Evolutionary conservation across 2,888 invertebrate species (phyloP).

Genomic region (Nymphalis polychloros): DNA sequence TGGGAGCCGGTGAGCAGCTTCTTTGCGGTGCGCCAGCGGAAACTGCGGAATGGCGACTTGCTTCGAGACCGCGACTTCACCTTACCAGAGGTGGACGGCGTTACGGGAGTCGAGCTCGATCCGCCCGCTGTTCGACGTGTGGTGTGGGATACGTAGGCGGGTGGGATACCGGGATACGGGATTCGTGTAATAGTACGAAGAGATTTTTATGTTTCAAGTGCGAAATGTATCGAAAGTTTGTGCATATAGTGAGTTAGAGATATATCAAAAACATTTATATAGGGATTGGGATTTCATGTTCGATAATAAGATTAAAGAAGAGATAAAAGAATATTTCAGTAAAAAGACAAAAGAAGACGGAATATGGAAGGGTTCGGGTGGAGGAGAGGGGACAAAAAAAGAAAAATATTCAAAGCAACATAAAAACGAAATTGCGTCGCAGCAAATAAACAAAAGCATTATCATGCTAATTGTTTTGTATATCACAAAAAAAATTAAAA

Average conservation of each 20-base stretch:
- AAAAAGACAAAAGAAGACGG: not conserved
- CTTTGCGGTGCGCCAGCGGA: conserved; percentile 93
- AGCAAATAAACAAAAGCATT: conserved; percentile 72
- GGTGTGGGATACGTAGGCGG: not conserved
- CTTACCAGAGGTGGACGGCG: conserved; percentile 82
- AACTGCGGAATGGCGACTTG: conserved; percentile 96
- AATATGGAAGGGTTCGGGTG: conserved; percentile 40
- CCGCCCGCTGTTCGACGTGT: conserved; percentile 59
- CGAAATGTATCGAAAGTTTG: conserved; percentile 11
- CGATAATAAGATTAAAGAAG: not conserved
- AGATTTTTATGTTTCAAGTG: not conserved
- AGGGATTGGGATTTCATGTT: not conserved
- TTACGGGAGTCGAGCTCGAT: conserved; percentile 69
- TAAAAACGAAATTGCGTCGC: conserved; percentile 68
- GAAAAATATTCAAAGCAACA: conserved; percentile 76
- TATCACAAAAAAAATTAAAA: conserved; percentile 39
- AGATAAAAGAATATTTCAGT: not conserved
- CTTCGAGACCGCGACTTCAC: conserved; percentile 93
- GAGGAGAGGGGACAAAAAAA: conserved; percentile 53
- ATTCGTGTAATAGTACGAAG: not conserved
- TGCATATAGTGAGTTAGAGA: not conserved
- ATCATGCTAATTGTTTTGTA: conserved; percentile 44
- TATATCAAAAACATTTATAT: not conserved
- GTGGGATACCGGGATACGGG: conserved; percentile 45
- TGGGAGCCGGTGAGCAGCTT: conserved; percentile 85